phyloP scores from a whole-genome alignment of 2,888 invertebrate genomes.

The Crepidodera aurea region DNA sequence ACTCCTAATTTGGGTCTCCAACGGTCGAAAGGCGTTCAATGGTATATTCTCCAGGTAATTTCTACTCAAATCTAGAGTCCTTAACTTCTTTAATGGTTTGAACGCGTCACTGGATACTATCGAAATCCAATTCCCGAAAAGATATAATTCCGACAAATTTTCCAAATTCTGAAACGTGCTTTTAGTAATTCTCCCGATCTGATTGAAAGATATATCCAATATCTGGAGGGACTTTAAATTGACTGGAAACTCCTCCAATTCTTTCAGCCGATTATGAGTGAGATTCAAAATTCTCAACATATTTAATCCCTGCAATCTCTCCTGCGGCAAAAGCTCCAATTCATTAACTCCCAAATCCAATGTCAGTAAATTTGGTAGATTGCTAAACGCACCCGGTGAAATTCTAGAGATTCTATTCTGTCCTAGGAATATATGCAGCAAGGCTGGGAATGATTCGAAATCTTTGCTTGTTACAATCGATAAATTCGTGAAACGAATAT shows the following conservation, averaged over 20 bases:
- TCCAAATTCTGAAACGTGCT: conserved; percentile 80
- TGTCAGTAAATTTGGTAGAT: conserved; percentile 76
- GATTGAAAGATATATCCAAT: conserved; percentile 84
- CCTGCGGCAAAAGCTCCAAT: conserved; percentile 82
- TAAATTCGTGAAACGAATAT: conserved; percentile 81
- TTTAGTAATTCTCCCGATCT: conserved; percentile 78
- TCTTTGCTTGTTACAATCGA: conserved; percentile 85
- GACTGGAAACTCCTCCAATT: conserved; percentile 80
- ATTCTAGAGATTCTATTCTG: conserved; percentile 80
- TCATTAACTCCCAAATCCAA: conserved; percentile 85
- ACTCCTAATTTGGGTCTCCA: conserved; percentile 84
- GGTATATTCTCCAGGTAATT: conserved; percentile 86
- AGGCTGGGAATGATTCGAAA: conserved; percentile 82
- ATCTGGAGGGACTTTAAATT: conserved; percentile 81
- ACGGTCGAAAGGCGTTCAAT: conserved; percentile 76
- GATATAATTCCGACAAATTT: conserved; percentile 77
- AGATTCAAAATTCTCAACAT: conserved; percentile 79
- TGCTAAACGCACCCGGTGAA: conserved; percentile 85
- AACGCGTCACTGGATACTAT: conserved; percentile 81
- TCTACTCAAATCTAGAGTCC: conserved; percentile 79
- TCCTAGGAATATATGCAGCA: conserved; percentile 77
- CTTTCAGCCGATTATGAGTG: conserved; percentile 82
- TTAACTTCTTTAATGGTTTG: conserved; percentile 76
- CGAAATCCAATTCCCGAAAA: conserved; percentile 85
- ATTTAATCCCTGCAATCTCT: conserved; percentile 81